These are phyloP conservation scores for Diaperis boleti DNA, from an alignment of 2,888 invertebrate genomes.

Conservation along the genomic window DNA sequence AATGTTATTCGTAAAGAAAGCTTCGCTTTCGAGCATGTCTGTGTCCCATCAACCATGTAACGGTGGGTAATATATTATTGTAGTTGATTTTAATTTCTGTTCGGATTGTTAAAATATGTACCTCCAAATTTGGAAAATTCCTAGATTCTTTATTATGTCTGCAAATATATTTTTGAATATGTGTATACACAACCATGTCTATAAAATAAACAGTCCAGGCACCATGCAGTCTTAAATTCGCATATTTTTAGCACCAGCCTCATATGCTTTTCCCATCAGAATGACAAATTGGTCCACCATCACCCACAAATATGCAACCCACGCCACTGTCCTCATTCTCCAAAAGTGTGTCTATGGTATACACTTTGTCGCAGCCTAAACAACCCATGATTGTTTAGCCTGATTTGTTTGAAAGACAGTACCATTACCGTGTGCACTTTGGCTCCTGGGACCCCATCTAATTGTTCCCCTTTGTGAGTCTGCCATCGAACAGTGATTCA, in stretches of 20 bases:
- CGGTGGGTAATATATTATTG: too few relatives aligned
- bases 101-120: too few relatives aligned
- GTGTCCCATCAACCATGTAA: too few relatives aligned
- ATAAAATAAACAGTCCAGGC: neutral
- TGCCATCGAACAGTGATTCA: slow-evolving; percentile 12
- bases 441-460: slow-evolving; percentile 6
- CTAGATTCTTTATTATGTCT: too few relatives aligned
- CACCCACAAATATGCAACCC: neutral
- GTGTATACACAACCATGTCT: too few relatives aligned
- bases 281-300: neutral
- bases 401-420: neutral
- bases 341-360: neutral
- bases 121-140: too few relatives aligned
- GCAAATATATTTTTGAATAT: too few relatives aligned
- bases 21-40: too few relatives aligned
- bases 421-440: neutral
- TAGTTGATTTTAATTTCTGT: too few relatives aligned
- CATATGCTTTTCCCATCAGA: neutral
- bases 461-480: slow-evolving; percentile 7
- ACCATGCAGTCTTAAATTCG: neutral
- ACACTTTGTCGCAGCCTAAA: neutral
- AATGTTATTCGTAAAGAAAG: too few relatives aligned
- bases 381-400: neutral
- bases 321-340: slow-evolving; percentile 4
- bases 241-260: neutral